Evolutionary conservation across 2,113 vertebrate genomes (phyloP).

Genomic region (Silurus asotus): DNA sequence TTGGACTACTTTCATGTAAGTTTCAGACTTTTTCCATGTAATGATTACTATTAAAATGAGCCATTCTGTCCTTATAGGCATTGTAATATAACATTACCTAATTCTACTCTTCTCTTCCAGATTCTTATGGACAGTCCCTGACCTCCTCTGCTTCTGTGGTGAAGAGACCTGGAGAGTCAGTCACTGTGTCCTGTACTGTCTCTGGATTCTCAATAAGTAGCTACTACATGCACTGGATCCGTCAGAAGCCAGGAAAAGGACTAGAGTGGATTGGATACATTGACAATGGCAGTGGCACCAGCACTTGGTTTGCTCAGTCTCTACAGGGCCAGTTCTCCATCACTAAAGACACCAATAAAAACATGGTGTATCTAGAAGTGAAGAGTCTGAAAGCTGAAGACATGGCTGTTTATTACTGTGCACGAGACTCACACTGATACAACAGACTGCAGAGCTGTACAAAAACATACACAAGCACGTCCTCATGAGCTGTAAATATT

Average conservation of each 20-base stretch:
- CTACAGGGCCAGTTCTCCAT: too few relatives aligned
- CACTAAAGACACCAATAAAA: too few relatives aligned
- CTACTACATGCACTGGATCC: too few relatives aligned
- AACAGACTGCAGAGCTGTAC: background rate
- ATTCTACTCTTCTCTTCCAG: slow-evolving; percentile 27
- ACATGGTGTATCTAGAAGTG: too few relatives aligned
- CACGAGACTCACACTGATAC: background rate
- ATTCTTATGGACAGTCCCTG: slow-evolving; percentile 24
- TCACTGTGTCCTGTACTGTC: background rate
- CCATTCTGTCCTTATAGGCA: too few relatives aligned
- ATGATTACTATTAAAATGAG: too few relatives aligned
- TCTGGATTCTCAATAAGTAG: too few relatives aligned
- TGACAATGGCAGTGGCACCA: background rate
- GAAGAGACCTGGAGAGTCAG: slow-evolving; percentile 48
- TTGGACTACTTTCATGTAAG: background rate
- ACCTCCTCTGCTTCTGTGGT: slow-evolving; percentile 40
- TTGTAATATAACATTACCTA: too few relatives aligned
- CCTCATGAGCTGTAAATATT: too few relatives aligned
- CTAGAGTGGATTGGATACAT: background rate
- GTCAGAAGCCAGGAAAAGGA: background rate
- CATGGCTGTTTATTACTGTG: background rate
- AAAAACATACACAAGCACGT: background rate
- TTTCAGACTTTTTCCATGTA: too few relatives aligned
- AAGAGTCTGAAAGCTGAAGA: background rate
- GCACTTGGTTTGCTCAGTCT: background rate